phyloP scores from a whole-genome alignment of 1,140 invertebrate genomes.

The Batillaria attramentaria region DNA sequence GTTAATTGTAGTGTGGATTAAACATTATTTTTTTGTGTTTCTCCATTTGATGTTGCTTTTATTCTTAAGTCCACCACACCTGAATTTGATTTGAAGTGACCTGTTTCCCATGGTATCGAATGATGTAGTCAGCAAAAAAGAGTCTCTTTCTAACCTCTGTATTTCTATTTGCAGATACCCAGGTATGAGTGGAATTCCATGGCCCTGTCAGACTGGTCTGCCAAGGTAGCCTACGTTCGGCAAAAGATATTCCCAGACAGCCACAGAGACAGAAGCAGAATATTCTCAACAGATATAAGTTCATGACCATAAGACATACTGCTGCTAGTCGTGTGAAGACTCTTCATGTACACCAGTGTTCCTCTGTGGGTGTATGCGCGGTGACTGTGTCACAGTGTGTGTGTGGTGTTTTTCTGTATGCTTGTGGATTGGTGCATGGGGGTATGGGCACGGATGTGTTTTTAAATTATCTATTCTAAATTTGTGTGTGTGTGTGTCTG shows the following conservation, averaged over 20 bases:
- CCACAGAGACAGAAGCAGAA: background rate
- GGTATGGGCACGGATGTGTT: background rate
- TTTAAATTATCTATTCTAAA: background rate
- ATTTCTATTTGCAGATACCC: conserved; percentile 30
- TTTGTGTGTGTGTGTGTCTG: background rate
- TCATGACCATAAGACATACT: no score
- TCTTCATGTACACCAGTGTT: background rate
- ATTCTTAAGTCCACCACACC: no score
- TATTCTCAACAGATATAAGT: background rate
- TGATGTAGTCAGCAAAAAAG: no score
- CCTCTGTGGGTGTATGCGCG: no score
- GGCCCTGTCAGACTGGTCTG: conserved; percentile 36
- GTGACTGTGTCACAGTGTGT: background rate
- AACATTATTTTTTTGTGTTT: no score
- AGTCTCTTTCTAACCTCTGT: background rate
- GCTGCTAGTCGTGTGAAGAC: background rate
- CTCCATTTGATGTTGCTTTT: no score
- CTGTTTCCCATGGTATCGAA: no score
- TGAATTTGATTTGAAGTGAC: no score
- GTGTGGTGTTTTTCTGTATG: background rate
- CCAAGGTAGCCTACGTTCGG: conserved; percentile 33
- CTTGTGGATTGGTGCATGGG: background rate
- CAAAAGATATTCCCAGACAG: conserved; percentile 28
- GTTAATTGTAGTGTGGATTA: no score
- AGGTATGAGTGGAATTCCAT: conserved; percentile 44